Evolutionary conservation across 2,113 vertebrate genomes (phyloP).

Genomic region (Rhadina sibilatrix): DNA sequence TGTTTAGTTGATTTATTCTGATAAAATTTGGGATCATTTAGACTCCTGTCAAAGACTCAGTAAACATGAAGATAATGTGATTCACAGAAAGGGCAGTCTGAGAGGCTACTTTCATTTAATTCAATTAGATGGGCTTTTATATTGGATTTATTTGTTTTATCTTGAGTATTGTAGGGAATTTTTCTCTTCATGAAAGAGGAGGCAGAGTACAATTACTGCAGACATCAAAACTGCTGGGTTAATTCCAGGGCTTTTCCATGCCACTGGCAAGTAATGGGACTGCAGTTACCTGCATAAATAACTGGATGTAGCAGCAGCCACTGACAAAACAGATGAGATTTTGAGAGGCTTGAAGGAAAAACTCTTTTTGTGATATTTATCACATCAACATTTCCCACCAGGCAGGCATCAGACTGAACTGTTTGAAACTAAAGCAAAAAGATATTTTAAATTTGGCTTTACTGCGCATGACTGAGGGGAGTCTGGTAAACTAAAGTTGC

Average conservation of each 20-base stretch:
- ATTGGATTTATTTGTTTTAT: neutral
- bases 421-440: neutral
- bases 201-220: neutral
- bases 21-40: constrained; percentile 19
- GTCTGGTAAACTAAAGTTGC: neutral
- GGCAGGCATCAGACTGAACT: neutral
- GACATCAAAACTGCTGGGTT: neutral
- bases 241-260: neutral
- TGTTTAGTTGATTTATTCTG: neutral
- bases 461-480: neutral
- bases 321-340: neutral
- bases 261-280: neutral
- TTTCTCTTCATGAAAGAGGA: neutral
- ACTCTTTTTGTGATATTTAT: neutral
- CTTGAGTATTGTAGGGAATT: neutral
- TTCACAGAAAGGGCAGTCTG: neutral
- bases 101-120: neutral
- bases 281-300: neutral
- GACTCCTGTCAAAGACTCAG: neutral
- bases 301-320: neutral
- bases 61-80: neutral
- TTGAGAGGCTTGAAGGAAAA: neutral
- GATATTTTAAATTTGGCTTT: neutral
- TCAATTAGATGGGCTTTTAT: neutral
- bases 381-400: neutral